Base-by-base conservation (phyloP, 2,113 vertebrate genomes). In the Ciconia boyciana region DNA sequence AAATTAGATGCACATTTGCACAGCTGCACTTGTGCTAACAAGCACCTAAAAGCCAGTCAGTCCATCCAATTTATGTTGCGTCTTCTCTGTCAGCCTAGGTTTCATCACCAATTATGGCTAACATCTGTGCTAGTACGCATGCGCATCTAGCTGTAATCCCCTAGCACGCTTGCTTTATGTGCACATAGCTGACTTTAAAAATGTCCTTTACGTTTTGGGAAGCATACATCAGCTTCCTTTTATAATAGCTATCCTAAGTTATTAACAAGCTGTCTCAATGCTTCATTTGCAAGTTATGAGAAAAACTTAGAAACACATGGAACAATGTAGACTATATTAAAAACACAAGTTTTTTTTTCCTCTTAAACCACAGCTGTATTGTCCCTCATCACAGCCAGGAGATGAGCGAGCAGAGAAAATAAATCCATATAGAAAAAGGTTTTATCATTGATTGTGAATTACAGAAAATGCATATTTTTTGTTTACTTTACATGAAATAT, bases 201-300 rank as follows among this genome's bases (percentile, higher is more conserved):
- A 72, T 31, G 44, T 65, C 81, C 65, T 75, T 81, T 39, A 62
- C 69, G 72, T 92, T 95, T 95, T 87, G 95, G 65, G 58, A 92
- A 87, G 77, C 41, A n/a, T 69, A 69, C 46, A 49, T 91, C 89
- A 94, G 26, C 57, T 94, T 84, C 70, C 44, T 87, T 87, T 93
- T 75, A 57, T 49, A 89, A 65, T 14, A 68, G 57, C 68, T 87
- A 32, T 68, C 48, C 62, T 46, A 58, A 72, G 49, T 83, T 79
- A 58, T 32, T 72, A 89, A 57, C 32, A 79, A 65, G 54, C 57
- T 87, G 52, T 75, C 77, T 92, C 44, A 61, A 1, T 61, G 62
- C 54, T 89, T 94, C 61, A 79, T 94, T 84, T 96, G 49, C 65
- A 91, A 85, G 57, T 76, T 89, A 71, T 28, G 61, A 83, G 69